phyloP scores from a whole-genome alignment of 2,797 vertebrate species.

The Neoniphon sammara region DNA sequence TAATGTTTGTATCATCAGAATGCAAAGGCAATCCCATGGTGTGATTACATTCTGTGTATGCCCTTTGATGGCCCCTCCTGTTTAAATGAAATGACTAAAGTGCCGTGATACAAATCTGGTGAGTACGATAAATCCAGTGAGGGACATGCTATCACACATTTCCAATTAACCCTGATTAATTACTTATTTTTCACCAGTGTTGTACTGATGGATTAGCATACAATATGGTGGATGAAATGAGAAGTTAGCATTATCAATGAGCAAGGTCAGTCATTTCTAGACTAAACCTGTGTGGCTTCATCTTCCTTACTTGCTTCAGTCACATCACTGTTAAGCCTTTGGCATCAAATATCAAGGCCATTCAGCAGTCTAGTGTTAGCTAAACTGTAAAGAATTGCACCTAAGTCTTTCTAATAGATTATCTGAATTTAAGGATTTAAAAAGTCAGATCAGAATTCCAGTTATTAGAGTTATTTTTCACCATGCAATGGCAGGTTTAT shows the following conservation, averaged over 20 bases:
- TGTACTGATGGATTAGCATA: constrained; percentile 1
- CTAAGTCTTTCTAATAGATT: no score
- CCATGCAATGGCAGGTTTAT: no score
- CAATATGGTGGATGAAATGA: constrained; percentile 4
- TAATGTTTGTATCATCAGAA: background rate
- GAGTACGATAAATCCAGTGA: constrained; percentile 30
- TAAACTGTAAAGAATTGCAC: no score
- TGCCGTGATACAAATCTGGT: constrained; percentile 31
- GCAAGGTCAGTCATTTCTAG: constrained; percentile 1
- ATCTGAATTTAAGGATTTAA: background rate
- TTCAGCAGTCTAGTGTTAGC: background rate
- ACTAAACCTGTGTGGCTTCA: background rate
- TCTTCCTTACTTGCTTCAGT: background rate
- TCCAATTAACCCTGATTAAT: constrained; percentile 44
- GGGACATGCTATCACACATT: constrained; percentile 24
- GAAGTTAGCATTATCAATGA: background rate
- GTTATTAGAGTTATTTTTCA: no score
- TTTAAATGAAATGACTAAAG: constrained; percentile 30
- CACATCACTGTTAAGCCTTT: background rate
- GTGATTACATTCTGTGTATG: background rate
- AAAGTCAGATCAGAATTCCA: no score
- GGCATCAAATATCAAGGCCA: background rate
- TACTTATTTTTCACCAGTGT: constrained; percentile 33
- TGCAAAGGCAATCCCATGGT: constrained; percentile 15
- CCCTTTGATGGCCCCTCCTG: background rate